phyloP scores from a whole-genome alignment of 1,140 invertebrate species.

The Drosophila varians region DNA sequence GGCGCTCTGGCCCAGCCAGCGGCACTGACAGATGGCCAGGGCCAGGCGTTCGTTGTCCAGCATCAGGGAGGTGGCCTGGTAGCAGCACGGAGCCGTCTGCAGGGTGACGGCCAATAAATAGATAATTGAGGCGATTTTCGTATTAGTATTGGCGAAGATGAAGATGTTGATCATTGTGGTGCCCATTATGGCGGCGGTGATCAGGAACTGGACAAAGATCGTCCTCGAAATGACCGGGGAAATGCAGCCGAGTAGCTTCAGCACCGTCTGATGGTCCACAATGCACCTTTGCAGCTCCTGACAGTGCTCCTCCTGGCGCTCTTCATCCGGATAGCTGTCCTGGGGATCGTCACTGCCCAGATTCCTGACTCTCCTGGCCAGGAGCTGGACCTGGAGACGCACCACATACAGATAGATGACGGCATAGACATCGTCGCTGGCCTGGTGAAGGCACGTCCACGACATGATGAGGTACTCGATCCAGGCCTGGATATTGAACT shows the following conservation, averaged over 20 bases:
- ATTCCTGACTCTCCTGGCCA: conserved; percentile 20
- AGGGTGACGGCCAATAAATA: conserved; percentile 51
- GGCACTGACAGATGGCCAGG: conserved; percentile 52
- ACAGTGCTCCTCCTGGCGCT: conserved; percentile 31
- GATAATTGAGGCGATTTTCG: conserved; percentile 42
- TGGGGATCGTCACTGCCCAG: conserved; percentile 2
- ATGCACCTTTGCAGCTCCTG: conserved; percentile 47
- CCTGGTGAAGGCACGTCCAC: conserved; percentile 58
- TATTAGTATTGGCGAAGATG: conserved; percentile 54
- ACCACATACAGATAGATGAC: conserved; percentile 55
- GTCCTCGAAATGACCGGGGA: conserved; percentile 56
- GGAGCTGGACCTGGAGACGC: conserved; percentile 37
- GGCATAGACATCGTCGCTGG: conserved; percentile 55
- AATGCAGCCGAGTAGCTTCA: conserved; percentile 36
- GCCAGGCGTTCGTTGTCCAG: conserved; percentile 45
- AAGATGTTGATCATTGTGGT: conserved; percentile 60
- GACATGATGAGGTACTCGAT: conserved; percentile 55
- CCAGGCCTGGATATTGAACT: conserved; percentile 40
- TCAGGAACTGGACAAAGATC: conserved; percentile 61
- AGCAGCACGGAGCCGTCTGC: conserved; percentile 57
- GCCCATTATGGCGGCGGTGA: conserved; percentile 55
- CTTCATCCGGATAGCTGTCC: not conserved
- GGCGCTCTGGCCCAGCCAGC: conserved; percentile 47
- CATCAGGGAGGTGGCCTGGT: conserved; percentile 49
- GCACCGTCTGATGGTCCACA: conserved; percentile 48